Conservation (phyloP, 2,888 invertebrate genomes). For the Drymonia ruficornis region DNA sequence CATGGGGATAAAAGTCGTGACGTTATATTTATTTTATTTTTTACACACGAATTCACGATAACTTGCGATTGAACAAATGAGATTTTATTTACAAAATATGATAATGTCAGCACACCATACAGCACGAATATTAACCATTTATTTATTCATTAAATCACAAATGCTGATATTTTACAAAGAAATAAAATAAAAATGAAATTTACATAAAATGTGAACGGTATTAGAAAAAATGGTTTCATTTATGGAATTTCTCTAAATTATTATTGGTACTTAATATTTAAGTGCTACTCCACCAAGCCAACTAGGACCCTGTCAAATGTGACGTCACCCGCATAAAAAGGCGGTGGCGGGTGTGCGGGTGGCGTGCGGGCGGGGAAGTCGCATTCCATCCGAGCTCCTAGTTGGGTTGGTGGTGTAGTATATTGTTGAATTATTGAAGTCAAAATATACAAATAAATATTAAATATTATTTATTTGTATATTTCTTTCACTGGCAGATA, state of each 20-base stretch:
- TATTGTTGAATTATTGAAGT: conserved; percentile 43
- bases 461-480: too few relatives aligned
- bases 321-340: too few relatives aligned
- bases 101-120: conserved; percentile 12
- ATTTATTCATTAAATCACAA: conserved; percentile 37
- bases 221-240: conserved; percentile 47
- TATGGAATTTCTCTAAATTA: conserved; percentile 46
- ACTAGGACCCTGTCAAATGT: too few relatives aligned
- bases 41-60: conserved; percentile 33
- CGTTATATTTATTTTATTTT: too few relatives aligned
- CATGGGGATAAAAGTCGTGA: too few relatives aligned
- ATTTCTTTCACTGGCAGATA: too few relatives aligned
- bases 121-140: conserved; percentile 23
- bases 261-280: conserved; percentile 36
- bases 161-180: conserved; percentile 47
- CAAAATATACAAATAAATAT: conserved; percentile 20
- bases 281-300: too few relatives aligned
- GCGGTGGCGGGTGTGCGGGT: too few relatives aligned
- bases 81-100: conserved; percentile 39
- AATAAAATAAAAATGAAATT: conserved; percentile 48
- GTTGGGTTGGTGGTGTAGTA: too few relatives aligned
- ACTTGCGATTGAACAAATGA: conserved; percentile 43
- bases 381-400: too few relatives aligned
- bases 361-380: too few relatives aligned
- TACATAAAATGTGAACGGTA: conserved; percentile 45